Base-by-base conservation (phyloP, 2,113 vertebrate species). In the Zootoca vivipara region DNA sequence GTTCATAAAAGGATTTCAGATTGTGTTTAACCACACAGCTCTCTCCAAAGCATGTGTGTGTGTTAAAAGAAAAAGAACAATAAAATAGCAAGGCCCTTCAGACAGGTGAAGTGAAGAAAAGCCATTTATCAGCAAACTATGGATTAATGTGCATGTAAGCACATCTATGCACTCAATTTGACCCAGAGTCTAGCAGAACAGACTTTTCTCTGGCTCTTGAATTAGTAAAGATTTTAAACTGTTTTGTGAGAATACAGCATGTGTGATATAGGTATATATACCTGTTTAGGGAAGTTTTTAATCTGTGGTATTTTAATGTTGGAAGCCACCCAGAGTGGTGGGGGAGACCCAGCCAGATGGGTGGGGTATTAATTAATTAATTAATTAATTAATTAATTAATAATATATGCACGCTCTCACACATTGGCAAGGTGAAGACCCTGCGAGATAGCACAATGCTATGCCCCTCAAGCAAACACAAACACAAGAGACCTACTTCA, bases 181-280 rank as follows among this genome's bases (percentile, higher is more conserved):
- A 62, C 35, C 30, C 38, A 42, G 46, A 38, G 69, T 42, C 70
- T 40, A 64, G 46, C 56, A 74, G n/a, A 69, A 4, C 64, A 56
- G 85, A 30, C 15, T 24, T n/a, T 22, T 0, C 46, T 3, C 22
- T 86, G 0, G 30, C 28, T 35, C 40, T n/a, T 90, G 70, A 69
- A 82, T 26, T 15, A n/a, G n/a, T n/a, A 52, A 42, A 7, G 0
- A 10, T 69, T 62, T 74, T 70, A 52, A 12, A 0, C 79, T 0
- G 0, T 65, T 56, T 46, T 72, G 62, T 52, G 70, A 33, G 82
- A 70, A 46, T 22, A 58, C 56, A 85, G 1, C 72, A 30, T 30
- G n/a, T 35, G 26, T 0, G 9, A 46, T 46, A 46, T 46, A 46
- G 9, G 10, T 10, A 46, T 46, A 40, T 40, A 40, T 40, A n/a